phyloP scores from a whole-genome alignment of 2,113 vertebrate genomes.

The Aegotheles bennettii region DNA sequence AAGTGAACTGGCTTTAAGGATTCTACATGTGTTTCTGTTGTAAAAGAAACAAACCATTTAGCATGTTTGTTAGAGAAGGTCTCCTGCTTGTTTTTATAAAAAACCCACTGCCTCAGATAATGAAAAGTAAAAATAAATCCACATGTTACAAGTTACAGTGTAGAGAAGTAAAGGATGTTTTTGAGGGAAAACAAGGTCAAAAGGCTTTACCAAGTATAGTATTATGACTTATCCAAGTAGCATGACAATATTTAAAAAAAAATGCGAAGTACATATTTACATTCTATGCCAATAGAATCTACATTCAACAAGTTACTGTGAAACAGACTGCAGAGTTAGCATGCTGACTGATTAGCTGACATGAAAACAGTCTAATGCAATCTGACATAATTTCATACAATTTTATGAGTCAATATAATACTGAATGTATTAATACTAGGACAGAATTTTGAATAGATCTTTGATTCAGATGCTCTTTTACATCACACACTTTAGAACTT shows the following conservation, averaged over 20 bases:
- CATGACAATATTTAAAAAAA: slow-evolving; percentile 37
- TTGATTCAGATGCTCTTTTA: not conserved
- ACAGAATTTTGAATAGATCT: not conserved
- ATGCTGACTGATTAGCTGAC: slow-evolving; percentile 24
- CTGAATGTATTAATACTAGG: not conserved
- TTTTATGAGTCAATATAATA: not conserved
- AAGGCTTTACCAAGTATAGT: slow-evolving; percentile 30
- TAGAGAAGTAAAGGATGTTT: not conserved
- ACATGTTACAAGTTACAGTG: not conserved
- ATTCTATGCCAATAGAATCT: slow-evolving; percentile 8
- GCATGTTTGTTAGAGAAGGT: not conserved
- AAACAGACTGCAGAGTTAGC: slow-evolving; percentile 25
- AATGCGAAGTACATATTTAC: not conserved
- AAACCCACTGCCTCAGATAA: not conserved
- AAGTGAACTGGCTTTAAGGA: not conserved
- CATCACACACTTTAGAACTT: not conserved
- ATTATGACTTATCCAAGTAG: slow-evolving; percentile 9
- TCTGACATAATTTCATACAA: not conserved
- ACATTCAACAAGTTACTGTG: not conserved
- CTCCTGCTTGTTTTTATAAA: not conserved
- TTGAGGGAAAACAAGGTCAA: not conserved
- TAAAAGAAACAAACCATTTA: not conserved
- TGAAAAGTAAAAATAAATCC: no score
- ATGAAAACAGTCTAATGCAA: not conserved
- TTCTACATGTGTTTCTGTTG: not conserved